phyloP scores from a whole-genome alignment of 92 coral and sea anemone species.

The Montipora capitata region DNA sequence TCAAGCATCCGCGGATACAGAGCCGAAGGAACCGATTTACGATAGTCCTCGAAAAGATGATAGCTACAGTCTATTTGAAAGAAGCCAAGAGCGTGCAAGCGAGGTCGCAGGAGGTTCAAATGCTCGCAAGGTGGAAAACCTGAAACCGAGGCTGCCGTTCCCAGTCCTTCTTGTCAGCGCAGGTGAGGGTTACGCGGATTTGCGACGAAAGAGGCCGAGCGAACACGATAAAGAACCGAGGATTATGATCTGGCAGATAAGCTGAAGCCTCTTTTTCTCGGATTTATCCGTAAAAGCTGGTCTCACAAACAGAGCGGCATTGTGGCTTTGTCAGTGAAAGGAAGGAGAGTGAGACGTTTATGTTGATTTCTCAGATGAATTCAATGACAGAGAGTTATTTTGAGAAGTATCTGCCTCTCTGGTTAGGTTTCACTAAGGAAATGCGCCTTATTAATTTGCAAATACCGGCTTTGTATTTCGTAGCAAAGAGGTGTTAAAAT shows the following conservation, averaged over 20 bases:
- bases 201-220: constrained; percentile 83
- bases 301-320: too few species aligned
- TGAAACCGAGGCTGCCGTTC: constrained; percentile 88
- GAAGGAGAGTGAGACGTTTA: too few species aligned
- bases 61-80: constrained; percentile 35
- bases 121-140: constrained; percentile 67
- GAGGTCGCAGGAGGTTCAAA: constrained; percentile 19
- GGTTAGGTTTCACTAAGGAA: too few species aligned
- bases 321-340: too few species aligned
- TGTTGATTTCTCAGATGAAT: too few species aligned
- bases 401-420: too few species aligned
- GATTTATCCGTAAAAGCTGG: too few species aligned
- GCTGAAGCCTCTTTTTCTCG: background rate
- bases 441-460: too few species aligned
- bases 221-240: constrained; percentile 87
- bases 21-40: constrained; percentile 33
- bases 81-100: constrained; percentile 35
- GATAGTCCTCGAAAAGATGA: constrained; percentile 56
- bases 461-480: too few species aligned
- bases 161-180: constrained; percentile 95
- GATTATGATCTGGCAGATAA: constrained; percentile 94
- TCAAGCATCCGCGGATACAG: background rate
- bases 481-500: too few species aligned
- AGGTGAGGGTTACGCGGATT: constrained; percentile 97
- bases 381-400: too few species aligned